Evolutionary conservation across 2,113 vertebrate genomes (phyloP), one percentile per base, ranked within the genome.

Genomic region (Isichthys henryi): DNA sequence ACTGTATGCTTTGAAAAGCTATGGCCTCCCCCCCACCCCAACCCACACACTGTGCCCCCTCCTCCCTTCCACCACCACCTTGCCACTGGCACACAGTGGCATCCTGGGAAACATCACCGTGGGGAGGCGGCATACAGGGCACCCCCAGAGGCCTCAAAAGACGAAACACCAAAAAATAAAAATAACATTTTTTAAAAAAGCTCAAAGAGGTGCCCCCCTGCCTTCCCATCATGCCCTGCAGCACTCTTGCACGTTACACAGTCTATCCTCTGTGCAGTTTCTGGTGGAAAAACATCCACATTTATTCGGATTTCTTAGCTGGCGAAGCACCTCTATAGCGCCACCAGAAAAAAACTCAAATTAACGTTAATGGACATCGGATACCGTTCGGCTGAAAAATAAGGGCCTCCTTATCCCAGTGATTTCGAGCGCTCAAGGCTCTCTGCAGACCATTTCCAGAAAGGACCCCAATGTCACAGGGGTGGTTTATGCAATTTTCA

Each of bases 401-500:
- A 80, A 43, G 74, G 74, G 74, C 0, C 70, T 39, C 31, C 27
- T 35, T 77, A 39, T 77, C 15, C 35, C 62, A 11, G 31, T 39
- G 15, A 39, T 80, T 80, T 50, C 5, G 15, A 39, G 74, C 15
- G 45, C 45, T 48, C 43, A 46, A 46, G 49, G 85, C 87, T 46
- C n/a, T 23, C 52, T 3, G 3, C 50, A 49, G 27, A 39, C 50
- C 31, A 87, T 87, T 87, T 56, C 48, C 52, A 58, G n/a, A 56
- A 52, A 87, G 17, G 49, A 52, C 19, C 53, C 56, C 31, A 62
- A 43, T 88, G 53, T 45, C 56, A 66, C 35, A 27, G 21, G 87
- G 56, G 56, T 45, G 87, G 17, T 46, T 62, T 23, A 45, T 66
- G 53, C 53, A 88, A 62, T 88, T 88, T 88, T 88, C 87, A 62